Base-by-base conservation (phyloP, 2,797 vertebrate species). In the Lacerta agilis region DNA sequence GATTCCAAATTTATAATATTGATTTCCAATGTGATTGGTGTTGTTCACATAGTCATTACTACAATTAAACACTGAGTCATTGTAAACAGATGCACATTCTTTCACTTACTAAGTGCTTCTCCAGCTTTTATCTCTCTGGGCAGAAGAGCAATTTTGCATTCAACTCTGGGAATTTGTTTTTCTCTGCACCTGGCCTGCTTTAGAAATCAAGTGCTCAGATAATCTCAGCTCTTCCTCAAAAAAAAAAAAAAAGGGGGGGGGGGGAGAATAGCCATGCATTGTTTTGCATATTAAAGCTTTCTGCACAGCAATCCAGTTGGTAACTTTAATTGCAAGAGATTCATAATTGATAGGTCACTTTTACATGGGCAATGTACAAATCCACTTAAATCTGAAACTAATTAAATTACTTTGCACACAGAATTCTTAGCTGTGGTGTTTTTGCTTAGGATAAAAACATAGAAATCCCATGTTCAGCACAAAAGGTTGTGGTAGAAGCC, bases 1-100 rank as follows among this genome's bases (percentile, higher is more conserved):
- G 91, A 93, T 93, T 64, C 87, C 77, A 83, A 90, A 86, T 92
- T 93, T 94, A 81, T 93, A 92, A 89, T 92, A 96, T 91, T 94
- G 94, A 95, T 96, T 96, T 95, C 90, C 85, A 88, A 0, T 91
- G 81, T 83, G 91, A 95, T 93, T 78, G 87, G 73, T 76, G 78
- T 90, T 82, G 45, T 90, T 94, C 88, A 83, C 79, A 91, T 81
- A 87, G 61, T 94, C 88, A 85, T 92, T 92, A 87, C 92, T 91
- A 64, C 89, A 92, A 78, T 95, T 92, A 95, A 95, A 93, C 82
- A 84, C 83, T 81, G 87, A 94, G 87, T 86, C 73, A 90, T 69
- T 92, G 84, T 92, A 94, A 93, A 89, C 87, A 95, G 92, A 93
- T 94, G 93, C 61, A 83, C 36, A 87, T 86, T 85, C 69, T 90